Evolutionary conservation across 2,113 vertebrate genomes (phyloP), one percentile per base, ranked within the genome.

Genomic region (Ptychochromis oligacanthus): DNA sequence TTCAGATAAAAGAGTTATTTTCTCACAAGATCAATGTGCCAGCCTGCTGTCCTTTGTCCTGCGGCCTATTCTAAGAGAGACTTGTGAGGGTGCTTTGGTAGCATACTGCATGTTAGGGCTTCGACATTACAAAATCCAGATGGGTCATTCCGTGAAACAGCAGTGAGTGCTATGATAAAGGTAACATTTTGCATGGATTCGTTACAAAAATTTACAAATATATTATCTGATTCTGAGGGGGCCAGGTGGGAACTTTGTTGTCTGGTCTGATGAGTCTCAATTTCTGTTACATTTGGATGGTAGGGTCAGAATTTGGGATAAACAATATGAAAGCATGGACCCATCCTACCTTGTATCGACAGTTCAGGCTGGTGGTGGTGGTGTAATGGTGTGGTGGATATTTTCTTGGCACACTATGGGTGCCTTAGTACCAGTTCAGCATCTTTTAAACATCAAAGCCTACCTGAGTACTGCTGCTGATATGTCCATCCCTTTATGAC

Each of bases 1-100:
- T 82, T 87, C 18, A 90, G 93, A 94, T 93, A 94, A 94, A 92
- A 83, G 76, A 86, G 87, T 88, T 83, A 86, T 93, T 93, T 93
- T 90, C 87, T 91, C 86, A 81, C 84, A 86, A 82, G 67, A 89
- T 83, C 79, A 24, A 64, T 84, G 84, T 76, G 77, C 83, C 82
- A 75, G 65, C 58, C 86, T 43, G 57, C 46, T 83, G 65, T 84
- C 74, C 56, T 86, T 77, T 86, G 82, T 83, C 80, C 56, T 60
- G n/a, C 52, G 34, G 46, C 52, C 75, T 92, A 87, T 88, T 90
- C 81, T 87, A 49, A 80, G 81, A 79, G 61, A 74, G 22, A n/a
- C 83, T 75, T 61, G n/a, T 24, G 46, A 40, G 75, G 15, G 62
- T 80, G 80, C 75, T 82, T 61, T 62, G 65, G 38, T 76, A 14